phyloP scores from a whole-genome alignment of 2,888 invertebrate genomes.

The Lissonota sp. region DNA sequence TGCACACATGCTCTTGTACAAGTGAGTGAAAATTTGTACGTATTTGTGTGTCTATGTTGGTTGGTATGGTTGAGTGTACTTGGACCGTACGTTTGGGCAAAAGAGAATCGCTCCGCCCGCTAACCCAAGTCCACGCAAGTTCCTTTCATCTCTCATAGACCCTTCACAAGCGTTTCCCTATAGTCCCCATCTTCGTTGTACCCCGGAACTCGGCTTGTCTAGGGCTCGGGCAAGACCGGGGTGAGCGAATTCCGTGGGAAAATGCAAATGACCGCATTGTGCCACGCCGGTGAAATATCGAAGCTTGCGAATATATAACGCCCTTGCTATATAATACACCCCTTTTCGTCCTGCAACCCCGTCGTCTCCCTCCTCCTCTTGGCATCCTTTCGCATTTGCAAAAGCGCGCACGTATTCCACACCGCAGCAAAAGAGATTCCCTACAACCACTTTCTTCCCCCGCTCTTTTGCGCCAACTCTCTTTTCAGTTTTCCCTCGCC shows the following conservation, averaged over 20 bases:
- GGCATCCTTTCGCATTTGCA: conserved; percentile 32
- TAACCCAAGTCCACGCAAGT: conserved; percentile 28
- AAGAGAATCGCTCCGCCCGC: not conserved
- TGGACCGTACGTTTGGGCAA: not conserved
- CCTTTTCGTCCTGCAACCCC: not conserved
- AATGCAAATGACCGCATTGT: conserved; percentile 63
- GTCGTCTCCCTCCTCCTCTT: not conserved
- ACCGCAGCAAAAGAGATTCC: conserved; percentile 8
- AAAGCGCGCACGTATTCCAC: conserved; percentile 25
- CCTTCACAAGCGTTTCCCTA: not conserved
- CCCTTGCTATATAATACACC: not conserved
- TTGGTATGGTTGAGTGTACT: no score
- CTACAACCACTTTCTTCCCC: conserved; percentile 19
- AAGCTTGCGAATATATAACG: conserved; percentile 35
- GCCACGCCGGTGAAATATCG: conserved; percentile 53
- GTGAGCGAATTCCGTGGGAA: conserved; percentile 58
- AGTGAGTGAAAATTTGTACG: conserved; percentile 2
- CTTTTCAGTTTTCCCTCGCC: conserved; percentile 6
- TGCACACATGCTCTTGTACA: not conserved
- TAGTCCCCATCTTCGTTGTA: conserved; percentile 5
- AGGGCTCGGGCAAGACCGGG: conserved; percentile 19
- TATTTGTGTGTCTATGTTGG: not conserved
- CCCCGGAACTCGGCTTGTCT: conserved; percentile 24
- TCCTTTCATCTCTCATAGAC: conserved; percentile 40
- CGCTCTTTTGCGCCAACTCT: conserved; percentile 21